Evolutionary conservation across 1,140 invertebrate genomes (phyloP).

Genomic region (Drosophila triauraria): DNA sequence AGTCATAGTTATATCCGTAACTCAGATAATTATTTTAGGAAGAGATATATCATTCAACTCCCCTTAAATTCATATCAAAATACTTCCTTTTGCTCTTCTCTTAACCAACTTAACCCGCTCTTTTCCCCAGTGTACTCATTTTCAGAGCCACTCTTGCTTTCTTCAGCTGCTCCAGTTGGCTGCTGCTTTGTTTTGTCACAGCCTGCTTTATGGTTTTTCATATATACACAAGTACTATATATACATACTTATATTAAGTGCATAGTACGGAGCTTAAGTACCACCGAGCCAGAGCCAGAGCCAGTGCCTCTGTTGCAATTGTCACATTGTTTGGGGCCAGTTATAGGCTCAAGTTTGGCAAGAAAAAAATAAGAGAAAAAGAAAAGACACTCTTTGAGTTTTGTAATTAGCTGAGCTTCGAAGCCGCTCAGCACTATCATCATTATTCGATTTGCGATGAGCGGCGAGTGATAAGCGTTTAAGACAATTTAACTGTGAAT

Average conservation of each 20-base stretch:
- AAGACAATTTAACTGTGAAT: slow-evolving; percentile 50
- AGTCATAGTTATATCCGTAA: not conserved
- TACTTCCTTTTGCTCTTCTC: not conserved
- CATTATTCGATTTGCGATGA: slow-evolving; percentile 65
- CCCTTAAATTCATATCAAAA: not conserved
- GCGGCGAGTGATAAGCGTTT: slow-evolving; percentile 48
- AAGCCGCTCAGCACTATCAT: slow-evolving; percentile 27
- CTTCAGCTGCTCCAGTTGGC: slow-evolving; percentile 61
- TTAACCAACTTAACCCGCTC: no score
- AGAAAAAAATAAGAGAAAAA: not conserved
- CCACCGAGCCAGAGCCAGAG: not conserved
- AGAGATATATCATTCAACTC: no score
- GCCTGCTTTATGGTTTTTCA: slow-evolving; percentile 61
- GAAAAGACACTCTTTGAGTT: slow-evolving; percentile 13
- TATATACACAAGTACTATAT: slow-evolving; percentile 19
- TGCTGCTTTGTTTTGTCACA: slow-evolving; percentile 70
- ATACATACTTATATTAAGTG: slow-evolving; percentile 14
- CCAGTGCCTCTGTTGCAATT: slow-evolving; percentile 62
- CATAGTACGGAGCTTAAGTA: slow-evolving; percentile 14
- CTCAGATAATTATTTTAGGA: no score
- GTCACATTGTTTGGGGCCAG: slow-evolving; percentile 71
- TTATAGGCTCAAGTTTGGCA: slow-evolving; percentile 37
- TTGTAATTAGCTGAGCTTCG: slow-evolving; percentile 49
- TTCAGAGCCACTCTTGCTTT: slow-evolving; percentile 63
- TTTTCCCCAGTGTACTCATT: slow-evolving; percentile 4